These are phyloP conservation scores for Drosophila rufa DNA, from an alignment of 1,140 invertebrate species.

Conservation along the genomic window DNA sequence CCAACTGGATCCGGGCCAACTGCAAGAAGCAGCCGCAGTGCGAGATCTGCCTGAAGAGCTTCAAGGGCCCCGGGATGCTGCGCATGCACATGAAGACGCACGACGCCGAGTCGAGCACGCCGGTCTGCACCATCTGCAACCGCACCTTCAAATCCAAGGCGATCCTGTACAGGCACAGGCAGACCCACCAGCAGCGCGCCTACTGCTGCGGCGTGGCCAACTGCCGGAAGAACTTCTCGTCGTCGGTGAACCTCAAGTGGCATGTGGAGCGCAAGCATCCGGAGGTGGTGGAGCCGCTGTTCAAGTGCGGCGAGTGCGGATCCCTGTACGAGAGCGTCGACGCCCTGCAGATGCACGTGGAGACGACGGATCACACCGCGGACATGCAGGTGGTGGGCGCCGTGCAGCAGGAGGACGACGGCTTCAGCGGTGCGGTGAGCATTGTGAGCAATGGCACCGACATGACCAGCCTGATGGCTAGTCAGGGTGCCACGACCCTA, in stretches of 20 bases:
- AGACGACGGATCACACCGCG: slow-evolving; percentile 67
- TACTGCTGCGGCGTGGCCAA: slow-evolving; percentile 79
- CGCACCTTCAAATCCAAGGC: slow-evolving; percentile 87
- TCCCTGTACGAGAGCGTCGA: slow-evolving; percentile 69
- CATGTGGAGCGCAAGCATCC: slow-evolving; percentile 80
- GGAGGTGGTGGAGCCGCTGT: slow-evolving; percentile 61
- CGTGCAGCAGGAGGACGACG: slow-evolving; percentile 30
- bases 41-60: slow-evolving; percentile 86
- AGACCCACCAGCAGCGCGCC: slow-evolving; percentile 86
- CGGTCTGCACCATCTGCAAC: slow-evolving; percentile 87
- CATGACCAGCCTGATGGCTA: slow-evolving; percentile 62
- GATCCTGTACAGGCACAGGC: slow-evolving; percentile 87
- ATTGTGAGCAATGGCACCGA: slow-evolving; percentile 73
- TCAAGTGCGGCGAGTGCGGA: slow-evolving; percentile 77
- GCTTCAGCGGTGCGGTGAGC: slow-evolving; percentile 71
- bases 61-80: slow-evolving; percentile 87
- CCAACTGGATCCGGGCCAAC: slow-evolving; percentile 88
- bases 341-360: slow-evolving; percentile 70
- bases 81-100: slow-evolving; percentile 88
- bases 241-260: slow-evolving; percentile 68
- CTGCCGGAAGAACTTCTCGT: slow-evolving; percentile 81
- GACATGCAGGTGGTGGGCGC: slow-evolving; percentile 29
- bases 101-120: slow-evolving; percentile 86
- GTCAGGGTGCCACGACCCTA: slow-evolving; percentile 30
- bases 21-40: slow-evolving; percentile 88